Base-by-base conservation (phyloP, 2,113 vertebrate genomes). In the Lipotes vexillifer region DNA sequence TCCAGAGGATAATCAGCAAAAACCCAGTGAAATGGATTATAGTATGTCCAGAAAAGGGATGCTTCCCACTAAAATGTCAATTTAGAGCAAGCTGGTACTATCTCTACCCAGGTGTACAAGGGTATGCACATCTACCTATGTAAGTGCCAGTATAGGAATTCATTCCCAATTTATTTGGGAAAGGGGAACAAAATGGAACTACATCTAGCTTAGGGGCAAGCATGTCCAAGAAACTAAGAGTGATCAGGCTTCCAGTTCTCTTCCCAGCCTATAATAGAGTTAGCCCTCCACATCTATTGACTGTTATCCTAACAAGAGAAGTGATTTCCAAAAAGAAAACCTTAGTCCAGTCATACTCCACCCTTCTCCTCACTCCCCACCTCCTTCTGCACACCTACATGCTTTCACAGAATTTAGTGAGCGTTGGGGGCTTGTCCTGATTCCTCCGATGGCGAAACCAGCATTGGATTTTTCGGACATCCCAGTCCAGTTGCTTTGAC, bases 361-460 rank as follows among this genome's bases (percentile, higher is more conserved):
- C 61, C 83, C 68, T 71, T 85, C 69, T 59, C 87, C 74, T 87
- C 49, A 21, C 29, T 91, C 74, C 83, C 85, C 80, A 55, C 78
- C 21, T 82, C 59, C 83, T 75, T 82, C 71, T 77, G 96, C 95
- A 96, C 68, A 99, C 99, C 97, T 99, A 99, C 99, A 99, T 99
- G 99, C 99, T 99, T 98, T 99, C 99, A 96, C 99, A 99, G 98
- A 99, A 99, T 97, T 99, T 99, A 10, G 99, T 99, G 98, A 99
- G 99, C 71, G 98, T 99, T 98, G 99, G 99, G 97, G 99, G 99
- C 97, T 99, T 99, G 97, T 99, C 99, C 98, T 99, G 99, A 99
- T 99, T 99, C 98, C 99, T 99, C 95, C 99, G 99, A 49, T 99
- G 99, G 55, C 99, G 99, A 98, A 99, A 99, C 99, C 99, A 99